phyloP scores from a whole-genome alignment of 2,888 invertebrate species.

The Epinotia ramella region DNA sequence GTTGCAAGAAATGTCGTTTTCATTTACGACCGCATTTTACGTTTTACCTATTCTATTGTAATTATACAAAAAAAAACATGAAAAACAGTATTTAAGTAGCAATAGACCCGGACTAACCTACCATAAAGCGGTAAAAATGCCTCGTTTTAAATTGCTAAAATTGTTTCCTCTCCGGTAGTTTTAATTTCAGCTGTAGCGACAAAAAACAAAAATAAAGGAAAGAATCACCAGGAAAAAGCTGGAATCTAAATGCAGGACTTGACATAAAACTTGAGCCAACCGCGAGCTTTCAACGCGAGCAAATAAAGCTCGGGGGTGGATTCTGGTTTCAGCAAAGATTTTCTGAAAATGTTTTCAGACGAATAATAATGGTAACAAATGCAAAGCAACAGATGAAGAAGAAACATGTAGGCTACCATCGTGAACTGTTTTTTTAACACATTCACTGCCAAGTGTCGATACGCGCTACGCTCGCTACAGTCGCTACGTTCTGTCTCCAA shows the following conservation, averaged over 20 bases:
- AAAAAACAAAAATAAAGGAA: neutral
- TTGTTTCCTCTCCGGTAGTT: slow-evolving; percentile 11
- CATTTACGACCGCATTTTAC: too few species aligned
- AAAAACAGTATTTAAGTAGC: neutral
- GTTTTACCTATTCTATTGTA: too few species aligned
- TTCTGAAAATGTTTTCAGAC: neutral
- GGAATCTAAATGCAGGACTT: slow-evolving; percentile 29
- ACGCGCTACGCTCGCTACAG: too few species aligned
- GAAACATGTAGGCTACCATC: too few species aligned
- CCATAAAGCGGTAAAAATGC: neutral
- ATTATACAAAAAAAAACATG: neutral
- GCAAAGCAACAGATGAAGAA: too few species aligned
- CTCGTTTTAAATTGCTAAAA: neutral
- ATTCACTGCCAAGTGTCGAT: too few species aligned
- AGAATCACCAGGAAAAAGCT: slow-evolving; percentile 27
- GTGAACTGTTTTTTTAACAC: too few species aligned
- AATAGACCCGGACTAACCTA: neutral
- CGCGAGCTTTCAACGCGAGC: slow-evolving; percentile 22
- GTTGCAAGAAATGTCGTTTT: too few species aligned
- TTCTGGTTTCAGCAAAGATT: slow-evolving; percentile 15
- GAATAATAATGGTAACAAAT: neutral
- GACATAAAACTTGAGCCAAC: slow-evolving; percentile 30
- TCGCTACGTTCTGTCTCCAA: too few species aligned
- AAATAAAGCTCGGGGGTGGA: slow-evolving; percentile 14
- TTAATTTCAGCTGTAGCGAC: slow-evolving; percentile 11